Base-by-base conservation (phyloP, 2,113 vertebrate species). In the Gasterosteus aculeatus region DNA sequence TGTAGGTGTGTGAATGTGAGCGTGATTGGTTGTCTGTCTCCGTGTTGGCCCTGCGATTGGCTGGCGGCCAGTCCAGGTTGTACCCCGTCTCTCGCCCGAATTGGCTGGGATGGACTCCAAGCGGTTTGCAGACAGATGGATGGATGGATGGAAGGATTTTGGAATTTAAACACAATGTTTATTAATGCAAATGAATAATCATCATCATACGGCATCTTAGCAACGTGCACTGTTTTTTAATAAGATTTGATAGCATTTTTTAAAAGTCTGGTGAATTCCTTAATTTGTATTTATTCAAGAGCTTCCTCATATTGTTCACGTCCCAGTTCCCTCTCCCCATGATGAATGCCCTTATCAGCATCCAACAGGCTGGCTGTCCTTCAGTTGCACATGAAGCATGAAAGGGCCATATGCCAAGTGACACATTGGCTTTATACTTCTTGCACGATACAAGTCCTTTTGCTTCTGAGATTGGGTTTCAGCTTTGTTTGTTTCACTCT, bases 361-460 rank as follows among this genome's bases (percentile, higher is more conserved):
- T 56, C 22, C 51, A 42, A 16, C 38, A 69, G 67, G 67, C 67
- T 29, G 53, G 38, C 41, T 59, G 29, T 71, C 18, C 19, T 47
- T 5, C 12, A 35, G 69, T 33, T 19, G n/a, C 3, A 16, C 42
- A 59, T 53, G 19, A 69, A 44, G 10, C 51, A 44, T 56, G 39
- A 9, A 9, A 8, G 39, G 19, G 39, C 39, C 53, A n/a, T 18
- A n/a, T 46, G 54, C 22, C 22, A 69, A 44, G 53, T 31, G 35
- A 57, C 26, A 16, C 51, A 18, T 14, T 12, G 49, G 66, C n/a
- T 16, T 11, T 18, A 11, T 22, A 14, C n/a, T 7, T 26, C 7
- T 8, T 22, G 35, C 41, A 26, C 46, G n/a, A 6, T 10, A 11
- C 41, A 64, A 46, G 46, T 53, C 5, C 3, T 26, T 14, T 66